Percentiles rank a stretch among this genome's conserved stretches.
Evolutionary conservation across 2,113 vertebrate species (phyloP).

Genomic region (Leucosticte australis): DNA sequence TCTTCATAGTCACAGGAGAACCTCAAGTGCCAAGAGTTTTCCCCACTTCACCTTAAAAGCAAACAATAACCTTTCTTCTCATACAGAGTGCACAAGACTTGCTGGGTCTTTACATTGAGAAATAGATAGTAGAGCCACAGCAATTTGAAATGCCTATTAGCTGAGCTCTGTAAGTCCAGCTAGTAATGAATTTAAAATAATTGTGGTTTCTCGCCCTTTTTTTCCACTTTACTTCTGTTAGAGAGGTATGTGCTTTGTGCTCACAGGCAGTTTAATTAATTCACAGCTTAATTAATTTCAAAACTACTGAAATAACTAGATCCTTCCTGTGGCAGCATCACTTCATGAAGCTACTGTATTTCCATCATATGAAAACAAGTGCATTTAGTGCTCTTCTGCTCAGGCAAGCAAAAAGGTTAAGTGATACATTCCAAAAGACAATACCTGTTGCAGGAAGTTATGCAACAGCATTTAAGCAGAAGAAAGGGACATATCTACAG

Average conservation of each 20-base stretch:
- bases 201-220: background rate
- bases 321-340: background rate
- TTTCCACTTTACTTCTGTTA: background rate
- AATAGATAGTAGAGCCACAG: background rate
- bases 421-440: background rate
- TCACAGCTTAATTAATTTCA: background rate
- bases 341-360: background rate
- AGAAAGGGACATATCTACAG: constrained; percentile 1
- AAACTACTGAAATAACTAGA: background rate
- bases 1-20: background rate
- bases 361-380: background rate
- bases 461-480: background rate
- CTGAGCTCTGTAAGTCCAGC: background rate
- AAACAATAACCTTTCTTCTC: background rate
- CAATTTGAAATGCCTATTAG: background rate
- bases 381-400: background rate
- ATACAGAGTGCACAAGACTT: background rate
- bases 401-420: background rate
- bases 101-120: background rate
- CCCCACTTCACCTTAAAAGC: background rate
- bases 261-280: background rate
- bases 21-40: background rate
- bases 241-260: background rate
- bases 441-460: background rate
- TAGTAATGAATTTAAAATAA: background rate